phyloP scores from a whole-genome alignment of 2,113 vertebrate species.

The Chaetops frenatus region DNA sequence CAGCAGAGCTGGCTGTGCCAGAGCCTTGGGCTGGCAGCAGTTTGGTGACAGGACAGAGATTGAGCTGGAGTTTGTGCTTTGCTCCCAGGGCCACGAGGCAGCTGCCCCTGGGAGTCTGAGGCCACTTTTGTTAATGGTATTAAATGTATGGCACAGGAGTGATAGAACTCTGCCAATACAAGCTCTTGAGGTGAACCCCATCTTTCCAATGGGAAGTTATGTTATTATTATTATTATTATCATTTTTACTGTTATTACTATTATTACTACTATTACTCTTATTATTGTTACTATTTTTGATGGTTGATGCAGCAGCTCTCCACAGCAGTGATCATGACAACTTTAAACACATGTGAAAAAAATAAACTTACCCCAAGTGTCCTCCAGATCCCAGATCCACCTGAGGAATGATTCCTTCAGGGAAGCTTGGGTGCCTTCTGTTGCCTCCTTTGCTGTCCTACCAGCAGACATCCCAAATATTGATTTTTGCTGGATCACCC shows the following conservation, averaged over 20 bases:
- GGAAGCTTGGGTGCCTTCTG: neutral
- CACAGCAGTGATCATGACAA: neutral
- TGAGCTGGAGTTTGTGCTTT: neutral
- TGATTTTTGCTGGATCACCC: neutral
- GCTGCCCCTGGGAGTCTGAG: neutral
- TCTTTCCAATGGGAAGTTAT: neutral
- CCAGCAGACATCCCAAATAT: neutral
- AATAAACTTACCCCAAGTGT: neutral
- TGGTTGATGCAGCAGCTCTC: neutral
- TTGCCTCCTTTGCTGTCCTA: neutral
- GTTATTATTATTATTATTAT: neutral
- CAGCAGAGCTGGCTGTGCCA: neutral
- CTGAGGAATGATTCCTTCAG: neutral
- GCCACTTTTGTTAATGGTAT: neutral
- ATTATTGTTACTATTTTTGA: neutral
- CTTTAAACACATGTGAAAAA: neutral
- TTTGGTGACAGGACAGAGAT: neutral
- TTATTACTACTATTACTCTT: too few relatives aligned
- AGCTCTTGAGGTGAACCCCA: neutral
- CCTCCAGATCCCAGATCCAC: neutral
- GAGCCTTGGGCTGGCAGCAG: neutral
- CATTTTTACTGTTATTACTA: neutral
- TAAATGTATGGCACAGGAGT: neutral
- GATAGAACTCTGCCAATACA: neutral
- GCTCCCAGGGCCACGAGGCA: neutral